These are phyloP conservation scores for Paramormyrops hopkinsi DNA, from an alignment of 2,797 vertebrate species.

Conservation along the genomic window DNA sequence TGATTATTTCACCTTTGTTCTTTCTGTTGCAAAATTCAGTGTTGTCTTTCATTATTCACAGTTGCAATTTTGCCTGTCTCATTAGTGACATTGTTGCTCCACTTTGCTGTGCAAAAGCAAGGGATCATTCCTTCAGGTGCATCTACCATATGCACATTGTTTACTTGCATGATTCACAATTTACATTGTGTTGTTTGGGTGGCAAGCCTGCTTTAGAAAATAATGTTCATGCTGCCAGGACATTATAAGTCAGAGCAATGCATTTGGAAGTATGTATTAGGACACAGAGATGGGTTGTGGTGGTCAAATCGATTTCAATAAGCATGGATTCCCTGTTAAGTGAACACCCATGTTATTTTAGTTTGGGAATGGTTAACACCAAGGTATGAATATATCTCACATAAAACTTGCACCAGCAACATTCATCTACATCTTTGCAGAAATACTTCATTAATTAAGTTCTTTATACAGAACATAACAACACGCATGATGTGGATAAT, in stretches of 20 bases:
- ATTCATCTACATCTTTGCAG: background rate
- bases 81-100: slow-evolving; percentile 85
- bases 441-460: background rate
- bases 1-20: slow-evolving; percentile 97
- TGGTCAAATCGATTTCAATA: background rate
- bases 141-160: slow-evolving; percentile 79
- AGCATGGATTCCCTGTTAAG: background rate
- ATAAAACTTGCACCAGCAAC: background rate
- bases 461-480: background rate
- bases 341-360: background rate
- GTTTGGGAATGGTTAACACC: background rate
- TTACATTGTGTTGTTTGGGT: slow-evolving; percentile 77
- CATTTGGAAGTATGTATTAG: background rate
- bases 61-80: slow-evolving; percentile 79
- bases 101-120: slow-evolving; percentile 68
- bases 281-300: background rate
- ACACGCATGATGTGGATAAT: background rate
- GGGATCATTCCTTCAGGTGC: slow-evolving; percentile 75
- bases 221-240: slow-evolving; percentile 37
- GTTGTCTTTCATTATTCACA: slow-evolving; percentile 93
- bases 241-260: slow-evolving; percentile 37
- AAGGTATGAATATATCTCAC: background rate
- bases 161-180: slow-evolving; percentile 78
- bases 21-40: slow-evolving; percentile 87
- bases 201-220: slow-evolving; percentile 56